phyloP scores from a whole-genome alignment of 2,888 invertebrate genomes.

The Cistogaster globosa region DNA sequence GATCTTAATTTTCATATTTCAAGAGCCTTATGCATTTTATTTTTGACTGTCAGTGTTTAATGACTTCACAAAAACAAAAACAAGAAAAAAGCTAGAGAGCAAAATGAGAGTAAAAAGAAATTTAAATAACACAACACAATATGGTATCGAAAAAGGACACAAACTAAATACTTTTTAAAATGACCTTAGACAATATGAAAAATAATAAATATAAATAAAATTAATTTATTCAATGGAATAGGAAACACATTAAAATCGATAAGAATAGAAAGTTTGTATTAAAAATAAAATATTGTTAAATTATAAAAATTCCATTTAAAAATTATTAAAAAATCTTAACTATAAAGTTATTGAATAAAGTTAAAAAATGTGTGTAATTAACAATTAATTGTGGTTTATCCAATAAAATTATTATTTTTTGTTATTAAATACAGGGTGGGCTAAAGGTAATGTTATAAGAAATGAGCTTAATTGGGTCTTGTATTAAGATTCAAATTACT shows the following conservation, averaged over 20 bases:
- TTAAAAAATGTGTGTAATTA: too few relatives aligned
- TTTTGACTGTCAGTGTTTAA: constrained; percentile 41
- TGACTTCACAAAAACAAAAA: constrained; percentile 51
- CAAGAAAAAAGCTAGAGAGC: background rate
- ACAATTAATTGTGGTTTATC: too few relatives aligned
- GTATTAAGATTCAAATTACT: too few relatives aligned
- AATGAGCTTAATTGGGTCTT: too few relatives aligned
- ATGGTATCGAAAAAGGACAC: constrained; percentile 63
- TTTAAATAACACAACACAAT: constrained; percentile 56
- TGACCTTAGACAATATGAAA: constrained; percentile 55
- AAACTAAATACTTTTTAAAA: constrained; percentile 45
- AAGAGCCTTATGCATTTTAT: background rate
- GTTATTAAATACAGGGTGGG: too few relatives aligned
- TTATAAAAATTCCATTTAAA: background rate
- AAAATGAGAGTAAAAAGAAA: constrained; percentile 37
- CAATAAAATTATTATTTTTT: too few relatives aligned
- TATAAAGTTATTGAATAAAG: too few relatives aligned
- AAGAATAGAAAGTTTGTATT: background rate
- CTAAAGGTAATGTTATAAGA: too few relatives aligned
- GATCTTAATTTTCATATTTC: constrained; percentile 10
- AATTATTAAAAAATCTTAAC: too few relatives aligned
- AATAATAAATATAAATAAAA: constrained; percentile 6
- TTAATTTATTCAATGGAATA: constrained; percentile 16
- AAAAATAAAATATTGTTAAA: background rate
- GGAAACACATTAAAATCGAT: constrained; percentile 52